These are phyloP conservation scores for Poeciliopsis retropinna DNA, from an alignment of 2,113 vertebrate species.

Conservation along the genomic window DNA sequence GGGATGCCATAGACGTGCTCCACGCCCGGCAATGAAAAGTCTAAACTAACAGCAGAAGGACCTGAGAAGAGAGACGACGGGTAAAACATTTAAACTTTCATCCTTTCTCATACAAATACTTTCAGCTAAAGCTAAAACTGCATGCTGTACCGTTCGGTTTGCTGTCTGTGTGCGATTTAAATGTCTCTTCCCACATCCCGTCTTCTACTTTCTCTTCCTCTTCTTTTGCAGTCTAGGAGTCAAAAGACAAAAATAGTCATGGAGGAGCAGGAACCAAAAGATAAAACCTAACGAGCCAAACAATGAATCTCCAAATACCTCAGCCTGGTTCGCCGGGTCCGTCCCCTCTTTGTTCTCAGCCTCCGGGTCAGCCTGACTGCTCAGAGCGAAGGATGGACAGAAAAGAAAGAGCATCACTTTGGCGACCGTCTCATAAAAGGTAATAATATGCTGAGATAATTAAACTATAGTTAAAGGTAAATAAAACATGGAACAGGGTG, in stretches of 20 bases:
- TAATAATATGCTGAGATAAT: slow-evolving; percentile 27
- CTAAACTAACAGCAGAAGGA: slow-evolving; percentile 88
- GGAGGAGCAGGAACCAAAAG: fast-evolving
- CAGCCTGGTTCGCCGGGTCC: slow-evolving; percentile 50
- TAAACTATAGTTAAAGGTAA: slow-evolving; percentile 29
- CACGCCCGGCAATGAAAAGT: slow-evolving; percentile 91
- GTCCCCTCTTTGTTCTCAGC: slow-evolving; percentile 66
- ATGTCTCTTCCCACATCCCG: slow-evolving; percentile 92
- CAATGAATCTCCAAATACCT: slow-evolving; percentile 33
- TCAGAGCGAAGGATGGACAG: not conserved
- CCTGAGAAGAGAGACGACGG: slow-evolving; percentile 71
- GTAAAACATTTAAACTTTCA: not conserved
- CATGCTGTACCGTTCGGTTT: slow-evolving; percentile 85
- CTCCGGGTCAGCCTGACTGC: slow-evolving; percentile 73
- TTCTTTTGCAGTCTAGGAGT: slow-evolving; percentile 59
- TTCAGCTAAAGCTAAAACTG: not conserved
- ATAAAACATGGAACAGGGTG: slow-evolving; percentile 31
- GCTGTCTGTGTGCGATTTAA: slow-evolving; percentile 89
- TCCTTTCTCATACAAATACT: not conserved
- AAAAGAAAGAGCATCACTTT: slow-evolving; percentile 10
- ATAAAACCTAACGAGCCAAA: not conserved
- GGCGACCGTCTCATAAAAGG: not conserved
- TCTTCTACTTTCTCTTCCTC: slow-evolving; percentile 79
- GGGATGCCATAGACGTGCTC: slow-evolving; percentile 95
- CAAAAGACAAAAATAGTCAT: not conserved